phyloP scores from a whole-genome alignment of 2,888 invertebrate species.

The Neuroscelio doddi region DNA sequence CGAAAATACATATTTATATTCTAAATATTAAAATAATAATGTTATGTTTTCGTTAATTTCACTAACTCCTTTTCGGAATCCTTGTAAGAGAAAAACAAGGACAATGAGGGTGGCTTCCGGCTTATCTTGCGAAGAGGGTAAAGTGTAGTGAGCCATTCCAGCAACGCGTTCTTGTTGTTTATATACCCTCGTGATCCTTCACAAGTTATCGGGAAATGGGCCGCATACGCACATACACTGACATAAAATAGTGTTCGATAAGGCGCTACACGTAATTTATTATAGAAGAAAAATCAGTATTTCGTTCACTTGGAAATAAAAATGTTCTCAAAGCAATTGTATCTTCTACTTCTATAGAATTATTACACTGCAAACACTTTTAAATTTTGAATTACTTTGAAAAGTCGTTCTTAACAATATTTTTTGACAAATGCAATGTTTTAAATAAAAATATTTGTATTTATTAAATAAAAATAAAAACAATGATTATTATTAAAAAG shows the following conservation, averaged over 20 bases:
- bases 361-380: too few species aligned
- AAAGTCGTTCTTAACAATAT: too few species aligned
- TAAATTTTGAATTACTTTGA: too few species aligned
- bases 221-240: conserved; percentile 19
- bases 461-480: too few species aligned
- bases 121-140: conserved; percentile 60
- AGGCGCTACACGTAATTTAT: conserved; percentile 23
- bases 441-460: too few species aligned
- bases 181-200: conserved; percentile 15
- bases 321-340: conserved; percentile 12
- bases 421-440: too few species aligned
- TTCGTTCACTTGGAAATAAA: conserved; percentile 14
- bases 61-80: background rate
- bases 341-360: too few species aligned
- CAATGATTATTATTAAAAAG: too few species aligned
- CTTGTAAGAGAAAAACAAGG: conserved; percentile 21
- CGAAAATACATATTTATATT: too few species aligned
- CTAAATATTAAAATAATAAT: too few species aligned
- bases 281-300: conserved; percentile 18
- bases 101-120: conserved; percentile 51
- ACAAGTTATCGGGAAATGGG: conserved; percentile 29
- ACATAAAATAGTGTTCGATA: conserved; percentile 26
- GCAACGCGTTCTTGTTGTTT: conserved; percentile 15
- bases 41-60: too few species aligned
- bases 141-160: conserved; percentile 56